These are phyloP conservation scores for Triplophysa dalaica DNA, from an alignment of 2,113 vertebrate species.

Conservation along the genomic window DNA sequence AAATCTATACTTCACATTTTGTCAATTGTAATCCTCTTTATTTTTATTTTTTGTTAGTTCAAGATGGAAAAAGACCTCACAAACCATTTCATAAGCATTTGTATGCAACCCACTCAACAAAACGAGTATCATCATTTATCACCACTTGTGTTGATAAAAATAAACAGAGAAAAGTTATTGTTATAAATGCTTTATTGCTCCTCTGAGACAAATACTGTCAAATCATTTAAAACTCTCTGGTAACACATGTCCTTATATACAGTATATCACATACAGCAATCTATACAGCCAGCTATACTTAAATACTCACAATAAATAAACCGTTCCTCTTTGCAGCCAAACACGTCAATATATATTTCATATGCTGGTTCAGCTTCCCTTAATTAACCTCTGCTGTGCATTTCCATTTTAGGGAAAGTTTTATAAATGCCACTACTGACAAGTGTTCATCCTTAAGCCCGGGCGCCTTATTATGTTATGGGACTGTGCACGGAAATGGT, in stretches of 20 bases:
- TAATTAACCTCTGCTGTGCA: constrained; percentile 7
- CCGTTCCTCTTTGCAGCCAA: not conserved
- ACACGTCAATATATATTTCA: constrained; percentile 2
- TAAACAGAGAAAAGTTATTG: constrained; percentile 1
- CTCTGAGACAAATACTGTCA: constrained; percentile 50
- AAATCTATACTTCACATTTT: too few relatives aligned
- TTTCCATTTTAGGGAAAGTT: not conserved
- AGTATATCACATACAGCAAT: constrained; percentile 49
- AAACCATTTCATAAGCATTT: too few relatives aligned
- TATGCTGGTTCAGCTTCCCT: constrained; percentile 32
- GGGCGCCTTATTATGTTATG: not conserved
- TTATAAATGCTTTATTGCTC: constrained; percentile 56
- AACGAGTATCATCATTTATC: too few relatives aligned
- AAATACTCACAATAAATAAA: constrained; percentile 65
- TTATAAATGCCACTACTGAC: constrained; percentile 21
- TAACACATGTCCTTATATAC: constrained; percentile 52
- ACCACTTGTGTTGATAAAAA: not conserved
- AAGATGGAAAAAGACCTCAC: too few relatives aligned
- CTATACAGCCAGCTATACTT: constrained; percentile 47
- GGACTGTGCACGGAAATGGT: not conserved
- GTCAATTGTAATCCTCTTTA: too few relatives aligned
- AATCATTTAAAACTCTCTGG: constrained; percentile 33
- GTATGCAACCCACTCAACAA: too few relatives aligned
- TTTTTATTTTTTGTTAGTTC: too few relatives aligned
- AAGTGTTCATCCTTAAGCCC: constrained; percentile 35